Conservation (phyloP, 2,888 invertebrate species). For the Mycalesis mineus region DNA sequence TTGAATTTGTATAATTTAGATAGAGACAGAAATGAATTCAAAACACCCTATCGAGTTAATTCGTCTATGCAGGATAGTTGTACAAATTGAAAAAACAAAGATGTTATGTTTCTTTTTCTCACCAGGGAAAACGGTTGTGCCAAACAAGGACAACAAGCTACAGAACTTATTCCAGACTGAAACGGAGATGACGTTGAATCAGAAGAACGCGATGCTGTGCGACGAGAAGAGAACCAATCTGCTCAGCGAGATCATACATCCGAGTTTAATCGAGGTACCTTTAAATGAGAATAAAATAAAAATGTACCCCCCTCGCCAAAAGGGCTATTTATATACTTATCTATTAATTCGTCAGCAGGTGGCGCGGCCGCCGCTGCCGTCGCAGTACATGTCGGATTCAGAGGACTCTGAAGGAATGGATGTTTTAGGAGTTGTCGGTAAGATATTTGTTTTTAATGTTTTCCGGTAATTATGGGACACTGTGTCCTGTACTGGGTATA, state of each 20-base stretch:
- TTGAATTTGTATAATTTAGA: no score
- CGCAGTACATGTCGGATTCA: conserved; percentile 8
- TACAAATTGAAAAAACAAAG: no score
- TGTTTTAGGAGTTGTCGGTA: conserved; percentile 67
- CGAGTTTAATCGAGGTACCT: conserved; percentile 61
- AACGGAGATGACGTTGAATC: conserved; percentile 54
- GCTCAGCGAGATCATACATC: conserved; percentile 61
- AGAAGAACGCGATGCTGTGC: conserved; percentile 56
- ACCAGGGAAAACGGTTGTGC: conserved; percentile 49
- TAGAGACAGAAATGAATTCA: no score
- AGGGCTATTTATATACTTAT: no score
- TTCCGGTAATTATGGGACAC: no score
- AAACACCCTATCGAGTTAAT: no score
- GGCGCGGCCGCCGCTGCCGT: not conserved
- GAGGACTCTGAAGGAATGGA: conserved; percentile 58
- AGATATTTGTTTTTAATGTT: conserved; percentile 32
- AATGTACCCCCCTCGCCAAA: no score
- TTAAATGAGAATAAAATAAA: no score
- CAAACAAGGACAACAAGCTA: conserved; percentile 54
- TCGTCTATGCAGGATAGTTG: no score
- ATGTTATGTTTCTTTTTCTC: not conserved
- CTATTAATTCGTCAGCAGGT: no score
- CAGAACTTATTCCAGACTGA: conserved; percentile 65
- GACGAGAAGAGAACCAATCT: conserved; percentile 60
- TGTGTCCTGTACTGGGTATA: no score